phyloP scores from a whole-genome alignment of 2,888 invertebrate genomes.

The Pinctada fucata region DNA sequence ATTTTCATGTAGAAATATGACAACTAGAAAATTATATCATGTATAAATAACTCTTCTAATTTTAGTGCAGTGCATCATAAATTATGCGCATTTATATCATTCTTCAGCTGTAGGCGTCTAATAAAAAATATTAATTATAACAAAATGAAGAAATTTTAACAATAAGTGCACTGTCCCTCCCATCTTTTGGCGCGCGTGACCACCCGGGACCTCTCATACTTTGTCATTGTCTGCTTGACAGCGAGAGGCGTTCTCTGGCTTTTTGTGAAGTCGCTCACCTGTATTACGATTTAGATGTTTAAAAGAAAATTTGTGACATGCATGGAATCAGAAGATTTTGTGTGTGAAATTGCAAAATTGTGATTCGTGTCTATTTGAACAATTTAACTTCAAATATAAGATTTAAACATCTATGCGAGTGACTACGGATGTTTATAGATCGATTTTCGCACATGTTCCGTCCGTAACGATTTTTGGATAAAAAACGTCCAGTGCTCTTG shows the following conservation, averaged over 20 bases:
- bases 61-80: too few relatives aligned
- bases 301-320: slow-evolving; percentile 1
- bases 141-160: too few relatives aligned
- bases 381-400: background rate
- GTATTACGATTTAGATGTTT: background rate
- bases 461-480: background rate
- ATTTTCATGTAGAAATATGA: too few relatives aligned
- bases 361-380: background rate
- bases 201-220: slow-evolving; percentile 10
- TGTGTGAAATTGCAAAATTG: background rate
- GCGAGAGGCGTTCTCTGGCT: slow-evolving; percentile 1
- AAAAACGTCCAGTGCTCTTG: background rate
- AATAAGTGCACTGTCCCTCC: background rate
- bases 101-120: too few relatives aligned
- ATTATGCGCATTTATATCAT: too few relatives aligned
- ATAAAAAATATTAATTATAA: too few relatives aligned
- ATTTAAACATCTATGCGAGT: background rate
- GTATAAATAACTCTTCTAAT: too few relatives aligned
- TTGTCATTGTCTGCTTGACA: slow-evolving; percentile 1
- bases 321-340: background rate
- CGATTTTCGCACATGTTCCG: background rate
- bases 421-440: background rate
- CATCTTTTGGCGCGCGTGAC: background rate
- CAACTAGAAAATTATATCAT: too few relatives aligned
- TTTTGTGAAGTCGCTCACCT: slow-evolving; percentile 1